Conservation (phyloP, 2,797 vertebrate genomes). For the Danio aesculapii region DNA sequence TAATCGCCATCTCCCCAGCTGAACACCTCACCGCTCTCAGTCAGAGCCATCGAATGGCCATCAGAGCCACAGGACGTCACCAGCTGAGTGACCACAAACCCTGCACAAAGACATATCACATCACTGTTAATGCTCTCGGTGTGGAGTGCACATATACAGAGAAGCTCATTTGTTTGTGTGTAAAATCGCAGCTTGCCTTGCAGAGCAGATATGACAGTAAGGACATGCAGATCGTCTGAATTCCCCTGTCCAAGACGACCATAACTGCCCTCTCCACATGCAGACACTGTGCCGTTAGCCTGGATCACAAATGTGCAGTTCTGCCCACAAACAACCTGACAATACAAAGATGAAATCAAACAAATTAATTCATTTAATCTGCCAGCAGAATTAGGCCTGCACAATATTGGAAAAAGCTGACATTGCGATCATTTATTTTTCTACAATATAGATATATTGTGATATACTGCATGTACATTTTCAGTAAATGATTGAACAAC, state of each 20-base stretch:
- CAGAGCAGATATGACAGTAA: conserved; percentile 95
- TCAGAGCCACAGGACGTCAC: conserved; percentile 85
- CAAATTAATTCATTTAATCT: not conserved
- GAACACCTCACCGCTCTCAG: conserved; percentile 85
- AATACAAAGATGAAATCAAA: conserved; percentile 79
- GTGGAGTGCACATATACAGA: not conserved
- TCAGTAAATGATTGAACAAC: too few species aligned
- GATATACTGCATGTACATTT: too few species aligned
- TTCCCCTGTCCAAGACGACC: conserved; percentile 84
- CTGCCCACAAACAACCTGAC: conserved; percentile 84
- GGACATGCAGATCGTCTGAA: conserved; percentile 93
- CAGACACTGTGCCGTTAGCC: conserved; percentile 81
- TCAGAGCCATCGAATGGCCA: conserved; percentile 85
- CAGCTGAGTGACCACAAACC: conserved; percentile 83
- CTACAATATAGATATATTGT: too few species aligned
- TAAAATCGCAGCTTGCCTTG: conserved; percentile 81
- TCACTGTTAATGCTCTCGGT: not conserved
- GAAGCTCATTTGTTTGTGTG: not conserved
- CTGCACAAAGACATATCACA: conserved; percentile 61
- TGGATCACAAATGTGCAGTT: conserved; percentile 86
- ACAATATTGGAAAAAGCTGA: too few species aligned
- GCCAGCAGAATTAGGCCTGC: not conserved
- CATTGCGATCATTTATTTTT: too few species aligned
- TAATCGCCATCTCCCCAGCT: conserved; percentile 88
- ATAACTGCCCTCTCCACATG: conserved; percentile 86